A percentile compares a stretch with the other conserved stretches of the same genome.
These are phyloP conservation scores for Mamestra brassicae DNA, from an alignment of 2,888 invertebrate genomes.

Conservation along the genomic window DNA sequence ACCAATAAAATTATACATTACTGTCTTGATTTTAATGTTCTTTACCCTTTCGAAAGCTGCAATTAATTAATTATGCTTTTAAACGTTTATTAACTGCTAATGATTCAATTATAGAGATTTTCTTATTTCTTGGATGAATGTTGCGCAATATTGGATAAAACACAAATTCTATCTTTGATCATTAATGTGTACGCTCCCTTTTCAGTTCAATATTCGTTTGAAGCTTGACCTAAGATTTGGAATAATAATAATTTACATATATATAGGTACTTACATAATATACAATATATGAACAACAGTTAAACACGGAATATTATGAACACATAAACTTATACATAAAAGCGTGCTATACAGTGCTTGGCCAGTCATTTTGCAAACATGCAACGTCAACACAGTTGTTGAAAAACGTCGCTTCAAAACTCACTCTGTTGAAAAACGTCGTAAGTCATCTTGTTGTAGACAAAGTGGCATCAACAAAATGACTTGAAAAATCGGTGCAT, in stretches of 20 bases:
- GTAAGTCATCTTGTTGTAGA: neutral
- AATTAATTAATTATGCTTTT: neutral
- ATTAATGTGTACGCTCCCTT: too few relatives aligned
- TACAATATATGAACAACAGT: constrained; percentile 23
- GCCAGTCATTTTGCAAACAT: constrained; percentile 34
- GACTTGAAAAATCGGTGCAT: constrained; percentile 75
- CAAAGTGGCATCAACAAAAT: constrained; percentile 14
- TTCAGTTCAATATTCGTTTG: too few relatives aligned
- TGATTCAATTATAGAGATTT: neutral
- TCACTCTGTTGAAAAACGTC: constrained; percentile 14
- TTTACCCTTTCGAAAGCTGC: constrained; percentile 10
- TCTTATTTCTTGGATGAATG: too few relatives aligned
- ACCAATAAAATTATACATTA: constrained; percentile 4
- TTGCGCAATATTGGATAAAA: too few relatives aligned
- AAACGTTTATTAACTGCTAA: neutral
- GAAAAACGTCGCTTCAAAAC: constrained; percentile 8
- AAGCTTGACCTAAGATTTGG: too few relatives aligned
- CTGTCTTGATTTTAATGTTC: neutral
- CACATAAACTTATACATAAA: constrained; percentile 40
- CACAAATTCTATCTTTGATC: too few relatives aligned
- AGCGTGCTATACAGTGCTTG: constrained; percentile 70
- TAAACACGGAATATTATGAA: constrained; percentile 23
- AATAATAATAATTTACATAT: constrained; percentile 1
- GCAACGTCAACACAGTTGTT: constrained; percentile 38
- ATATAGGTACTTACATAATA: constrained; percentile 21